Percentiles rank a stretch among this genome's conserved stretches.
Evolutionary conservation across 2,113 vertebrate species (phyloP).

Genomic region (Callaeas wilsoni): DNA sequence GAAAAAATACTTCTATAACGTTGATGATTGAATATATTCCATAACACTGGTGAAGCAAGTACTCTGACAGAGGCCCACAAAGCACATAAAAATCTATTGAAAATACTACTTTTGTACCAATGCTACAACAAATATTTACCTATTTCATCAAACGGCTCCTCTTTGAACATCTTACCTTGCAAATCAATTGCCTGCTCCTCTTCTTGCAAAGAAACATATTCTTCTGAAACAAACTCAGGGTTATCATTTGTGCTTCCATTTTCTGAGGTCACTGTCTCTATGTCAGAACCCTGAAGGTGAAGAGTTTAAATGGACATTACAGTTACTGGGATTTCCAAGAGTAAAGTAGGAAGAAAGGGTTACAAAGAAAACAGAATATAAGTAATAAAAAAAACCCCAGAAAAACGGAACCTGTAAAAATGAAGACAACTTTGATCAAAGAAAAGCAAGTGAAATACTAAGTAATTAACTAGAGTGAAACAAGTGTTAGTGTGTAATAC

Average conservation of each 20-base stretch:
- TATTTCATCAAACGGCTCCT: not conserved
- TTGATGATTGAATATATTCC: not conserved
- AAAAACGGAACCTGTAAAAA: not conserved
- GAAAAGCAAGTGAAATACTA: not conserved
- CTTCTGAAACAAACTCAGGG: slow-evolving; percentile 46
- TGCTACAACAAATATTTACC: not conserved
- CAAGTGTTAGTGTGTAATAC: not conserved
- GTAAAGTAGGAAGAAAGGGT: not conserved
- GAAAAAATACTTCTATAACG: not conserved
- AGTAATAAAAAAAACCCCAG: not conserved
- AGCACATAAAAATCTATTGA: not conserved
- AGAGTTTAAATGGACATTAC: not conserved
- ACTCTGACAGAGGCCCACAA: not conserved
- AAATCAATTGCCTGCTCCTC: slow-evolving; percentile 46
- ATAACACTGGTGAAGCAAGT: not conserved
- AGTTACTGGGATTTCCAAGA: not conserved
- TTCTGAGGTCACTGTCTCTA: slow-evolving; percentile 81
- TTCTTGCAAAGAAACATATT: slow-evolving; percentile 52
- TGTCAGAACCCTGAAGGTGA: slow-evolving; percentile 84
- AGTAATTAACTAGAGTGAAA: not conserved
- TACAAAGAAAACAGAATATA: not conserved
- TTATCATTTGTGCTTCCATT: slow-evolving; percentile 56
- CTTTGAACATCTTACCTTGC: slow-evolving; percentile 57
- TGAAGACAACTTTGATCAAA: not conserved
- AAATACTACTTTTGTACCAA: not conserved